Conservation (phyloP, 2,888 invertebrate species). For the Melanotus villosus region DNA sequence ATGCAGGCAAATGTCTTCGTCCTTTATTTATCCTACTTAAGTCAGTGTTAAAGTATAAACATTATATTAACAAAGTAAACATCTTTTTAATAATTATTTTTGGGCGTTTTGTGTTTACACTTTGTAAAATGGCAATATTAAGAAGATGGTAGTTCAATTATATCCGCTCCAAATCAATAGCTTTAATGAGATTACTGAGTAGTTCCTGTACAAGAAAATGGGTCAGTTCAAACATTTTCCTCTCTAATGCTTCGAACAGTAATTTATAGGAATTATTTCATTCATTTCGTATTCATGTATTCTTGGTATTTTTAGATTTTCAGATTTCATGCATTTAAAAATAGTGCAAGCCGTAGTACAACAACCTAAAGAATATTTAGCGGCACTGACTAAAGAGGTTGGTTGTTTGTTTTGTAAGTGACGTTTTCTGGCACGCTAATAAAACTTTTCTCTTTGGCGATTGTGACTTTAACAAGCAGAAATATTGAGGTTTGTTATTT, state of each 20-base stretch:
- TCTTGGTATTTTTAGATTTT: slow-evolving; percentile 24
- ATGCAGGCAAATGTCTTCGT: too few relatives aligned
- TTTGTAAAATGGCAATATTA: slow-evolving; percentile 17
- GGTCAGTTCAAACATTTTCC: slow-evolving; percentile 13
- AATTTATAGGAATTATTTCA: slow-evolving; percentile 20
- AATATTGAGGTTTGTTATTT: neutral
- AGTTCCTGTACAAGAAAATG: slow-evolving; percentile 16
- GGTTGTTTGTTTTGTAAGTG: slow-evolving; percentile 28
- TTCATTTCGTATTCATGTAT: slow-evolving; percentile 26
- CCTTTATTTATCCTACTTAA: too few relatives aligned
- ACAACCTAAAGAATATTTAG: slow-evolving; percentile 28
- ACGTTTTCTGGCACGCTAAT: slow-evolving; percentile 17
- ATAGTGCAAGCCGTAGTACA: slow-evolving; percentile 34
- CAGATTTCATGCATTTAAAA: slow-evolving; percentile 17
- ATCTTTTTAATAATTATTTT: slow-evolving; percentile 9
- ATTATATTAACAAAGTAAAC: too few relatives aligned
- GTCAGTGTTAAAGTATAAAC: too few relatives aligned
- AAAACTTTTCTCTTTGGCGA: neutral
- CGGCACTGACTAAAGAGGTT: slow-evolving; percentile 2
- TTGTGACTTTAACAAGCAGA: neutral
- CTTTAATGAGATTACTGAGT: slow-evolving; percentile 11
- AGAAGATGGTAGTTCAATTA: slow-evolving; percentile 26
- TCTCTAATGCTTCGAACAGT: slow-evolving; percentile 8
- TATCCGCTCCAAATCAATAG: slow-evolving; percentile 27
- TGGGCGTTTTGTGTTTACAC: neutral